phyloP scores from a whole-genome alignment of 2,797 vertebrate species.

The Enteromius fasciolatus region DNA sequence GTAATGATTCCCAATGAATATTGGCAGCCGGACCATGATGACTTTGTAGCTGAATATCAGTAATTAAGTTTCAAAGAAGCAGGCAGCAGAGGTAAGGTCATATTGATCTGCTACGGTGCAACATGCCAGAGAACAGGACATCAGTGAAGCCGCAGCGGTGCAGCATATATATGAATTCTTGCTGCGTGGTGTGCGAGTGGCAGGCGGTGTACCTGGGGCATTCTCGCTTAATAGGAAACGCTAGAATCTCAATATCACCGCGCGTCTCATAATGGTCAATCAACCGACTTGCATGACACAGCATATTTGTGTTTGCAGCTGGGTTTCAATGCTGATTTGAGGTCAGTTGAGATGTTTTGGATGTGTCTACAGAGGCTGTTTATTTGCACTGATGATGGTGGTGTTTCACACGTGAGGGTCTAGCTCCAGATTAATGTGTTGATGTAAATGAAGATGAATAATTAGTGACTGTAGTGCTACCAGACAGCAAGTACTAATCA shows the following conservation, averaged over 20 bases:
- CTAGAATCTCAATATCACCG: conserved; percentile 60
- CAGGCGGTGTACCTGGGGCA: conserved; percentile 59
- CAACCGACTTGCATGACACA: conserved; percentile 53
- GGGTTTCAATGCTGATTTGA: conserved; percentile 14
- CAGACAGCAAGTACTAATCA: not conserved
- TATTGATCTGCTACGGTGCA: conserved; percentile 77
- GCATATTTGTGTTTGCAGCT: not conserved
- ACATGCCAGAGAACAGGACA: conserved; percentile 78
- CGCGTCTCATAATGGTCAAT: conserved; percentile 63
- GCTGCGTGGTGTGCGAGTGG: conserved; percentile 33
- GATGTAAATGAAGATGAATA: conserved; percentile 76
- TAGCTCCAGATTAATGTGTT: conserved; percentile 65
- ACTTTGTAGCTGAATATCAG: conserved; percentile 84
- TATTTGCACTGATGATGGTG: conserved; percentile 1
- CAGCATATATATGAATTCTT: conserved; percentile 60
- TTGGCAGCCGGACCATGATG: conserved; percentile 82
- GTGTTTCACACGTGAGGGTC: conserved; percentile 28
- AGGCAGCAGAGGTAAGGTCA: conserved; percentile 81
- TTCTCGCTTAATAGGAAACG: conserved; percentile 69
- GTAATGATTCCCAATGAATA: conserved; percentile 84
- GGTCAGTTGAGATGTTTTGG: conserved; percentile 33
- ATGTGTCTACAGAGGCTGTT: conserved; percentile 9
- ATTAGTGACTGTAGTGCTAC: conserved; percentile 63
- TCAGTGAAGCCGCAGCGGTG: conserved; percentile 69
- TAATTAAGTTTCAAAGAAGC: conserved; percentile 85